Base-by-base conservation (phyloP, 2,797 vertebrate genomes). In the Coranthus polyacanthus region DNA sequence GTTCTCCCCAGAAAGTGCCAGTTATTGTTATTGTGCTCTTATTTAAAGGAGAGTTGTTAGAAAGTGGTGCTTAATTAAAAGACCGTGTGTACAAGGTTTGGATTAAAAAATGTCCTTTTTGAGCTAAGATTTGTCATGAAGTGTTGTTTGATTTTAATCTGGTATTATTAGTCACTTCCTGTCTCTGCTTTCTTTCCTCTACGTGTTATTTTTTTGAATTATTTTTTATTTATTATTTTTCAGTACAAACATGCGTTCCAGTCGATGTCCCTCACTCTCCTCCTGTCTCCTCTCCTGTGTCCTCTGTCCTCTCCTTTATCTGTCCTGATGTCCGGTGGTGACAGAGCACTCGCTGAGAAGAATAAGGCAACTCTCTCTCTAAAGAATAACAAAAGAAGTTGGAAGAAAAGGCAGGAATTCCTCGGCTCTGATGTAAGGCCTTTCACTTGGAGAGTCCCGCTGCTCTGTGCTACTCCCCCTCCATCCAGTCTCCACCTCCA, bases 331-430 rank as follows among this genome's bases (percentile, higher is more conserved):
- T 85, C 81, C 38, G 37, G 83, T 68, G 18, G 70, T 80, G 84
- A 79, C 75, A 12, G 79, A 81, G 71, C 69, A 52, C 72, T 79
- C 24, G 12, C 38, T 6, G 34, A 77, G 62, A 78, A 83, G 82
- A 83, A 87, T 78, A 75, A 86, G 67, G 69, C 68, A 17, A 26
- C 24, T 59, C 51, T 59, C 57, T 88, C 88, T 92, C 88, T 64
- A 79, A 91, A 91, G 90, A 88, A 91, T 80, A 92, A 93, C 90
- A 94, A 93, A 92, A 89, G 89, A 53, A 68, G 62, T 76, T 87
- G 84, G 88, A 91, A 87, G 89, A 92, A 93, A 89, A 89, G 81
- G 84, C 73, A 83, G 79, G 83, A 91, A 94, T 94, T 94, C 92
- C 89, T 91, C 61, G 38, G 78, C 55, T 84, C 75, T 94, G 93